Evolutionary conservation across 2,797 vertebrate genomes (phyloP), one percentile per base, ranked within the genome.

Genomic region (Avahi laniger): DNA sequence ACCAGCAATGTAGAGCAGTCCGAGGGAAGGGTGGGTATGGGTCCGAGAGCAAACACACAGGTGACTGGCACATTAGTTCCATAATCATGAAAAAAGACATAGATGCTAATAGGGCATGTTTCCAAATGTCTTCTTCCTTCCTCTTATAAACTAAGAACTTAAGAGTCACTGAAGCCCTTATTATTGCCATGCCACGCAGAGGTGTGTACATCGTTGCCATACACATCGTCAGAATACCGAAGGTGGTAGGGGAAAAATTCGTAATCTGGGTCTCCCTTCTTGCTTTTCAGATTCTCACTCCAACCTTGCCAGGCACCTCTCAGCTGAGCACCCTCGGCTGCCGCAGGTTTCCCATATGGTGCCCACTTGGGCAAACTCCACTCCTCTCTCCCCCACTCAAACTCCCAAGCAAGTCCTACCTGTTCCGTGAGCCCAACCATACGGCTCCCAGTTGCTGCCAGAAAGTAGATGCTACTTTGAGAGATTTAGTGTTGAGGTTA

Each of bases 91-190:
- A 28, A 26, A 7, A 84, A 89, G 79, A 63, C 67, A 65, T 33
- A 72, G 26, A 43, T 48, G 46, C 11, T 57, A 7, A 24, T 24
- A 57, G 28, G 50, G 22, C 65, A 43, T 63, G 33, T 86, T 90
- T 96, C 75, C 54, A 57, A 95, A 83, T 82, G 54, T 59, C 35
- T 48, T 96, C 84, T 82, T 78, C 15, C 69, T 79, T 92, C 20
- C 30, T 85, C 61, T 80, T 89, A 28, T 6, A 70, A 61, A 57
- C 94, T 26, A 88, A 65, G 17, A 75, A 69, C 43, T 50, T 86
- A 70, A 79, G 26, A 50, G 59, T 50, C 41, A 52, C 9, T 22
- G 10, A 93, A 79, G 18, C 2, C 3, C 35, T 38, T 63, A 28
- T 20, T 10, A 12, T 73, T 28, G 57, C 11, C n/a, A 17, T 35